Evolutionary conservation across 2,797 vertebrate genomes (phyloP).

Genomic region (Scolopax bukidnonensis): DNA sequence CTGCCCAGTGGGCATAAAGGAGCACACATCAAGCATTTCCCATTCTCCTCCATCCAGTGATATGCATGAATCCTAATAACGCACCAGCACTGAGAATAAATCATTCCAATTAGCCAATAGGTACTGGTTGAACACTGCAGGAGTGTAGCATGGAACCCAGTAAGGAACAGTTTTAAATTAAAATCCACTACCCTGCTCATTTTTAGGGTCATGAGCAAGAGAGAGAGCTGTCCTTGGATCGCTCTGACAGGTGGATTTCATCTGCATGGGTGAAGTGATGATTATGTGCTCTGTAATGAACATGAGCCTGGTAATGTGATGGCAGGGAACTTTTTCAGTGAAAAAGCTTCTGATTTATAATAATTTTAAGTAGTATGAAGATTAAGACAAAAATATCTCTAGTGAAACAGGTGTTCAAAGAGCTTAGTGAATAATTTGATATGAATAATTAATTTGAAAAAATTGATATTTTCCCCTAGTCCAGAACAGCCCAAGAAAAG

Average conservation of each 20-base stretch:
- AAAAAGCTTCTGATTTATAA: background rate
- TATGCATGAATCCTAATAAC: background rate
- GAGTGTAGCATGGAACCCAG: background rate
- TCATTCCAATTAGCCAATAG: background rate
- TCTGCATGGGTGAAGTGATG: background rate
- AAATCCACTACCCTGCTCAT: conserved; percentile 52
- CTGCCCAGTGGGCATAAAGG: background rate
- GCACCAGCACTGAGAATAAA: conserved; percentile 2
- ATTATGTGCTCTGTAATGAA: conserved; percentile 10
- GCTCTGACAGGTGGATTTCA: conserved; percentile 38
- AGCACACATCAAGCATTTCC: conserved; percentile 57
- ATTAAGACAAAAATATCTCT: background rate
- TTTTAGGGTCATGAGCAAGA: conserved; percentile 27
- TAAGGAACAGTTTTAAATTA: background rate
- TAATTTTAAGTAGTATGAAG: background rate
- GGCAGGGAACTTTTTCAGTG: background rate
- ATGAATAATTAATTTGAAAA: conserved; percentile 22
- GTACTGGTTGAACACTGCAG: conserved; percentile 67
- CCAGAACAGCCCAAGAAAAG: background rate
- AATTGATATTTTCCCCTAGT: background rate
- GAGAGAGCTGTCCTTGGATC: background rate
- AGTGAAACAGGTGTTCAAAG: conserved; percentile 6
- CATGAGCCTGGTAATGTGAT: background rate
- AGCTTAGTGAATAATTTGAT: background rate
- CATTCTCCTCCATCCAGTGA: conserved; percentile 45